These are phyloP conservation scores for Macrophya annulata DNA, from an alignment of 2,888 invertebrate species.

Conservation along the genomic window DNA sequence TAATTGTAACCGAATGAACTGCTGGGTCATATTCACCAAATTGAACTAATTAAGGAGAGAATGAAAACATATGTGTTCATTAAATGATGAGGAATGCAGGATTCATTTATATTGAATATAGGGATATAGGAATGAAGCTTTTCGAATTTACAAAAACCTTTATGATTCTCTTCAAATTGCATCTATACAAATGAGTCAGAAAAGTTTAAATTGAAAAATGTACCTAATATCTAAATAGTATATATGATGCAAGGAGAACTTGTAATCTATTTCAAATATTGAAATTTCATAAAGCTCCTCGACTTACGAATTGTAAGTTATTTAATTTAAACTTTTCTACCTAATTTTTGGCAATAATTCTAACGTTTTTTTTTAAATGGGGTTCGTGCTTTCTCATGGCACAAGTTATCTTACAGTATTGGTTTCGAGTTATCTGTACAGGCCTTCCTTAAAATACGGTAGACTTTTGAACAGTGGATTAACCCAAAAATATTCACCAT, in stretches of 20 bases:
- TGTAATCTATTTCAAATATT: background rate
- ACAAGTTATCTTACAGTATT: background rate
- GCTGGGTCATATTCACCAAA: background rate
- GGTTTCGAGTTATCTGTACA: background rate
- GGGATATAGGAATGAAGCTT: no score
- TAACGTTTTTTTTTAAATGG: background rate
- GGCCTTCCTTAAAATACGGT: background rate
- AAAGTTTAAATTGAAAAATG: no score
- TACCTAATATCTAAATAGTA: no score
- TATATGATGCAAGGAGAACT: background rate
- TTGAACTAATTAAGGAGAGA: background rate
- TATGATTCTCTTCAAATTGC: no score
- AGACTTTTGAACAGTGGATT: background rate
- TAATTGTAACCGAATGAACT: conserved; percentile 1
- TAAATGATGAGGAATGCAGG: background rate
- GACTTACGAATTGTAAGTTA: background rate
- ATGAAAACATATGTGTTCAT: conserved; percentile 31
- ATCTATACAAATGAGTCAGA: no score
- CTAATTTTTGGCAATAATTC: background rate
- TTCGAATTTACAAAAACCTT: no score
- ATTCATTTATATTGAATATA: no score
- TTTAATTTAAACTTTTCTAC: background rate
- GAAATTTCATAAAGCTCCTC: background rate
- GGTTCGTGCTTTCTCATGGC: background rate
- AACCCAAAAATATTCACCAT: background rate